Base-by-base conservation (phyloP, 2,888 invertebrate species). In the Eupithecia insigniata region DNA sequence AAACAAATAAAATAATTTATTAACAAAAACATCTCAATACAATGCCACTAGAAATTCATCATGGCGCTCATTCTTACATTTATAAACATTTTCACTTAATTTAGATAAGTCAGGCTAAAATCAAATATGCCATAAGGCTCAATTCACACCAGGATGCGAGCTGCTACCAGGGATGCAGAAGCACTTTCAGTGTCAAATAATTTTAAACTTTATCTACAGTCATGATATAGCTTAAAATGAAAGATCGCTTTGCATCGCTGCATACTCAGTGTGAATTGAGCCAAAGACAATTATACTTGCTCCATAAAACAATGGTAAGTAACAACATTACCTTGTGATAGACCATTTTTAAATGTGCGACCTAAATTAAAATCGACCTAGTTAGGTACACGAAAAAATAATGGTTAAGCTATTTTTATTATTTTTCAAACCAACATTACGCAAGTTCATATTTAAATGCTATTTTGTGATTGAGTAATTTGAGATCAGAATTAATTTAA, bases 1-100 rank as follows among this genome's bases (percentile, higher is more conserved):
- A 67, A 87, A 89, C 85, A 86, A 87, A 84, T 84, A 81, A 79
- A 83, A 83, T 78, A 83, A 84, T 89, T 88, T 89, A 88, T 87
- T 39, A 87, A 89, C 87, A 87, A 87, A 83, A 85, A 83, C 83
- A 80, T 58, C 82, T 85, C 79, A 87, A 86, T 86, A 87, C 84
- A 85, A 83, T 80, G 74, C 79, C 74, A 74, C 77, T 61, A 62
- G 34, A 26, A 61, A 69, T n/a, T 55, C 43, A 39, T 18, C 34
- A 58, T 70, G 58, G 55, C 65, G 28, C 16, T 75, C 70, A 74
- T 73, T 66, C 77, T 67, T 67, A 72, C 62, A 39, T 34, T 34
- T 36, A 61, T n/a, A 61, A 36, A 62, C 36, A 64, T 64, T 64
- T 70, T 70, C 30, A 22, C 60, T 60, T 43, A 66, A 43, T 70